phyloP scores from a whole-genome alignment of 2,888 invertebrate genomes.

The Perithous albicinctus region DNA sequence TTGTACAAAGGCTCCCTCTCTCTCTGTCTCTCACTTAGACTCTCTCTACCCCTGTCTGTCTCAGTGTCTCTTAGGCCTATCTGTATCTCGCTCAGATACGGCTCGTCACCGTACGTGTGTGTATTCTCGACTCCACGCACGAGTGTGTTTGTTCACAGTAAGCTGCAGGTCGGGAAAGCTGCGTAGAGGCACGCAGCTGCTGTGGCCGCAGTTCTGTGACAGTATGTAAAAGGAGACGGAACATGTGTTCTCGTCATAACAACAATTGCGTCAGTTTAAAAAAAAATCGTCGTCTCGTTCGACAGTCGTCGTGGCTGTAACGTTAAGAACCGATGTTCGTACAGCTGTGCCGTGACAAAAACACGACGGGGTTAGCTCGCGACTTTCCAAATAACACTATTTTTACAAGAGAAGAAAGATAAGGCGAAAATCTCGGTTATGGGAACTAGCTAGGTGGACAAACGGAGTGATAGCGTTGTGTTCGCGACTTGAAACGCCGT shows the following conservation, averaged over 20 bases:
- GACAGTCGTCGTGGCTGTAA: slow-evolving; percentile 13
- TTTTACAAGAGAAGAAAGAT: background rate
- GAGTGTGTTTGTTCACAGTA: slow-evolving; percentile 27
- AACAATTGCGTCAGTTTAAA: slow-evolving; percentile 40
- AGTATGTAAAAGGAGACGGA: slow-evolving; percentile 60
- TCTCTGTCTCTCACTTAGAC: background rate
- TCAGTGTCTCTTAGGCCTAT: too few relatives aligned
- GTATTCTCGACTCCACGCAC: background rate
- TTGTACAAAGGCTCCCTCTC: background rate
- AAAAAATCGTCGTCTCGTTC: slow-evolving; percentile 6
- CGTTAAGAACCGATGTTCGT: slow-evolving; percentile 14
- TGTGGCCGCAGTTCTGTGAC: slow-evolving; percentile 55
- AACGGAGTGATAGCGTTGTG: slow-evolving; percentile 37
- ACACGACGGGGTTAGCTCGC: background rate
- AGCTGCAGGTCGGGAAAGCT: slow-evolving; percentile 28
- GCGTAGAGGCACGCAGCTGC: slow-evolving; percentile 58
- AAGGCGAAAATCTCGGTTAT: slow-evolving; percentile 35
- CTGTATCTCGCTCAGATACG: background rate
- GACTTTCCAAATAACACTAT: background rate
- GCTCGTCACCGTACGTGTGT: background rate
- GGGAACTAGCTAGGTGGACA: slow-evolving; percentile 43
- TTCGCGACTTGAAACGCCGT: slow-evolving; percentile 16
- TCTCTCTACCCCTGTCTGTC: background rate
- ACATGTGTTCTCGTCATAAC: slow-evolving; percentile 53
- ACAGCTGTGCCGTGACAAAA: background rate